Percentiles rank a stretch among this genome's conserved stretches.
These are phyloP conservation scores for Stenurella melanura DNA, from an alignment of 2,888 invertebrate genomes.

Conservation along the genomic window DNA sequence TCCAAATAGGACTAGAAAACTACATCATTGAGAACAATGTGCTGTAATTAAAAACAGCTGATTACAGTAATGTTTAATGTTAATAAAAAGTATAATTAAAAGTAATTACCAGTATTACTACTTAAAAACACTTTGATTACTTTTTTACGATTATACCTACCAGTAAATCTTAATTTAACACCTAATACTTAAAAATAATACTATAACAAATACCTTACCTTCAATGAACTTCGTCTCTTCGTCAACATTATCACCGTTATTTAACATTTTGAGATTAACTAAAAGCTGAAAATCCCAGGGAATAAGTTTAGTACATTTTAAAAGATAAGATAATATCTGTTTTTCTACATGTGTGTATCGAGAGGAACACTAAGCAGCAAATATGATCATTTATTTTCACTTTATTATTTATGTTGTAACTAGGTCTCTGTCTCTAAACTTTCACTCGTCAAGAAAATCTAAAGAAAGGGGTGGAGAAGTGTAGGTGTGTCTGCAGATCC, in stretches of 20 bases:
- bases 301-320: conserved; percentile 8
- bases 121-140: neutral
- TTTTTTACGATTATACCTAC: neutral
- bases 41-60: neutral
- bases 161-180: neutral
- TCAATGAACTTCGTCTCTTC: conserved; percentile 10
- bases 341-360: neutral
- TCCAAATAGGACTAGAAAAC: neutral
- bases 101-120: neutral
- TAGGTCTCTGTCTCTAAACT: neutral
- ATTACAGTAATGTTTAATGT: too few relatives aligned
- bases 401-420: neutral
- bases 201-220: neutral
- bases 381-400: neutral
- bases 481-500: too few relatives aligned
- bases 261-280: conserved; percentile 20
- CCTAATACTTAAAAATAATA: neutral
- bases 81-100: neutral
- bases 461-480: too few relatives aligned
- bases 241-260: neutral
- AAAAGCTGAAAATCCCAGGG: neutral
- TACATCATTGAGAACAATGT: neutral
- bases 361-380: neutral
- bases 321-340: conserved; percentile 22
- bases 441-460: neutral